Evolutionary conservation across 2,113 vertebrate species (phyloP).

Genomic region (Myocastor coypus): DNA sequence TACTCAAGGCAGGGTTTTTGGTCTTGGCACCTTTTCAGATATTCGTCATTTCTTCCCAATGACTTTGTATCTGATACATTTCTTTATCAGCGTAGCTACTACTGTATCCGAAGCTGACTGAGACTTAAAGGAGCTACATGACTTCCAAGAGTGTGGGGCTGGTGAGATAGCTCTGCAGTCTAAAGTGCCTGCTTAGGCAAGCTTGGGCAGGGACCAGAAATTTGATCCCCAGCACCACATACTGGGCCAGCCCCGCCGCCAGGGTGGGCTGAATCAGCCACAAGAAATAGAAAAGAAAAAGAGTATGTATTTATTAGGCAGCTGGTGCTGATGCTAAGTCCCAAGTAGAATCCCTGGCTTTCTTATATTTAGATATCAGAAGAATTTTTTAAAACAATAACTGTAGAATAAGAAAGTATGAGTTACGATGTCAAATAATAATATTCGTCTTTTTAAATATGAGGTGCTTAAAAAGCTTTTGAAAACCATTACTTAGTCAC

Average conservation of each 20-base stretch:
- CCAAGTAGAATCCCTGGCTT: not conserved
- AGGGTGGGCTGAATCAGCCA: no score
- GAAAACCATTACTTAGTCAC: not conserved
- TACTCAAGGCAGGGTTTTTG: conserved; percentile 68
- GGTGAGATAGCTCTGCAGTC: no score
- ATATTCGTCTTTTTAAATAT: not conserved
- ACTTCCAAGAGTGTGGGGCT: not conserved
- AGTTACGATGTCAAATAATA: not conserved
- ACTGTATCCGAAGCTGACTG: conserved; percentile 39
- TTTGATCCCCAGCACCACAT: no score
- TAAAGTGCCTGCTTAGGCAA: no score
- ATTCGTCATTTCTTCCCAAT: conserved; percentile 55
- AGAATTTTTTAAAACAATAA: conserved; percentile 44
- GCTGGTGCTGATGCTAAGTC: not conserved
- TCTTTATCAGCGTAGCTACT: conserved; percentile 35
- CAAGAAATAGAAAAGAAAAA: no score
- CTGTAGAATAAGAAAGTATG: not conserved
- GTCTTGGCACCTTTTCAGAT: conserved; percentile 72
- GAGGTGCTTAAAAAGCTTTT: not conserved
- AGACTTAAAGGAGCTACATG: not conserved
- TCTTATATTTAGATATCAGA: not conserved
- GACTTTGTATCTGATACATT: conserved; percentile 28
- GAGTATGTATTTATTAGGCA: not conserved
- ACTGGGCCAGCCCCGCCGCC: no score
- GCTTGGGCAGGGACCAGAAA: no score